Evolutionary conservation across 1,140 invertebrate genomes (phyloP), one percentile per base, ranked within the genome.

Genomic region (Aphis gossypii): DNA sequence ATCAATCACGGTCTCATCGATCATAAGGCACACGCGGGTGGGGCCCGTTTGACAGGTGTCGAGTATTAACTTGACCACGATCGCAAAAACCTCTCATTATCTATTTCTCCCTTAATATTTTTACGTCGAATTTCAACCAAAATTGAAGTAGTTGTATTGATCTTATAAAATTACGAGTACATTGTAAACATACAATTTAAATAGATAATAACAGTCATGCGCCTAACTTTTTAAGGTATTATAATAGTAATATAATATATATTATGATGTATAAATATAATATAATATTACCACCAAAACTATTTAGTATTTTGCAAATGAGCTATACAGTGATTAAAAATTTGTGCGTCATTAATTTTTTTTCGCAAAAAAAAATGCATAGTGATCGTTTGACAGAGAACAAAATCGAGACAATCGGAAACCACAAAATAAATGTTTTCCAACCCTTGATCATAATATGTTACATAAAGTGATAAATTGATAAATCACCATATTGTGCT

Each of bases 1-100:
- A 93, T 93, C 92, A 86, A 86, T 93, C 92, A 86, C 48, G 38
- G 92, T 38, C 46, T 56, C 48, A 83, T 93, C 92, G 82, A 93
- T 93, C 76, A 92, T 56, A 82, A 30, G 9, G 14, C 41, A 92
- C 20, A 83, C n/a, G 44, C 20, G 76, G 48, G 88, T 35, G n/a
- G 20, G 9, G 86, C 9, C n/a, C 51, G 35, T 89, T 89, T 25
- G 88, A 89, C 35, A 56, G 48, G 35, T 89, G 51, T 89, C 51
- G 51, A 89, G 51, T 89, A 56, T 89, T 51, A 89, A 89, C 51
- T 89, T 89, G 88, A 56, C 88, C 88, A 25, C 51, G 44, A 56
- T 56, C n/a, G 88, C 23, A 35, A 89, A 89, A 89, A 41, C 35
- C 23, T 35, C 23, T 54, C 35, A 51, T 38, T 89, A 89, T 56